phyloP scores from a whole-genome alignment of 2,888 invertebrate genomes.

The Seira sanloemensis region DNA sequence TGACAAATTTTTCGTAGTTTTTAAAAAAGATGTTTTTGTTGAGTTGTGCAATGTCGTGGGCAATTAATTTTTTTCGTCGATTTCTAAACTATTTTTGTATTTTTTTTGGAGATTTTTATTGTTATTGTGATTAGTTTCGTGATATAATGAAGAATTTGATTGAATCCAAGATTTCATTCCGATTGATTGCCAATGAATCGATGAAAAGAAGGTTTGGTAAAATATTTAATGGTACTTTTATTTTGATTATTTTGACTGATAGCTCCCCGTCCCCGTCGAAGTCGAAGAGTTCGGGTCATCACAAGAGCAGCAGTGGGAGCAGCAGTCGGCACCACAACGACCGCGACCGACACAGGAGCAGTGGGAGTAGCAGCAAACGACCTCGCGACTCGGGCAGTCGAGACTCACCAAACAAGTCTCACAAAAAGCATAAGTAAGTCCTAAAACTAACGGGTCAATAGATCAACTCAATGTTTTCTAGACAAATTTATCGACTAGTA shows the following conservation, averaged over 20 bases:
- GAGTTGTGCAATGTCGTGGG: no score
- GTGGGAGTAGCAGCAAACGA: slow-evolving; percentile 81
- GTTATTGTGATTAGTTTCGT: no score
- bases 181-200: not conserved
- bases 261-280: slow-evolving; percentile 67
- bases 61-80: no score
- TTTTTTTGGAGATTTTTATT: not conserved
- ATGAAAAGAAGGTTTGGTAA: no score
- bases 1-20: no score
- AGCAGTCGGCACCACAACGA: slow-evolving; percentile 31
- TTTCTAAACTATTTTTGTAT: not conserved
- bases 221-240: not conserved
- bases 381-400: slow-evolving; percentile 84
- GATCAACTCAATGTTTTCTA: no score
- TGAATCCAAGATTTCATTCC: no score
- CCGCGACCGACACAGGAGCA: slow-evolving; percentile 31
- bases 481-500: no score
- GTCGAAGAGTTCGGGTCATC: slow-evolving; percentile 55
- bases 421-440: slow-evolving; percentile 83
- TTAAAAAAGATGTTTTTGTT: no score
- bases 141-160: no score
- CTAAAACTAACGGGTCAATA: no score
- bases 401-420: slow-evolving; percentile 77
- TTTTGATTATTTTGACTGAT: slow-evolving; percentile 15
- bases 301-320: slow-evolving; percentile 51